Evolutionary conservation across 2,113 vertebrate species (phyloP).

Genomic region (Dicaeum eximium): DNA sequence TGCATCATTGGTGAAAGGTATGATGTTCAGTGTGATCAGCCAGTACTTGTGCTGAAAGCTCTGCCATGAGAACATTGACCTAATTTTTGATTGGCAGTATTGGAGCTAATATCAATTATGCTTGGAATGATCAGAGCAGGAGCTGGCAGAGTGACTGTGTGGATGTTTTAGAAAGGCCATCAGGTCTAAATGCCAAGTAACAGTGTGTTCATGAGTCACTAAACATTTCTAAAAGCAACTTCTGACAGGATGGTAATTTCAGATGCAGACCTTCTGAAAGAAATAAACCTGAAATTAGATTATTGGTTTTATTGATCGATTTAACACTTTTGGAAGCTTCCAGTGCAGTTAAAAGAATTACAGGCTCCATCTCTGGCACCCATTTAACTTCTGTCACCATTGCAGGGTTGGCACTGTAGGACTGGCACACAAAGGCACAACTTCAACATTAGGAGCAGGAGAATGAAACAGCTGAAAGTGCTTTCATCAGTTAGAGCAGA

Average conservation of each 20-base stretch:
- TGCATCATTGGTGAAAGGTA: neutral
- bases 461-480: neutral
- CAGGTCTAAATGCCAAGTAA: neutral
- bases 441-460: neutral
- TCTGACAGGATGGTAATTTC: neutral
- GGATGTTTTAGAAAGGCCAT: neutral
- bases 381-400: neutral
- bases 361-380: neutral
- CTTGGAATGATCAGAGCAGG: neutral
- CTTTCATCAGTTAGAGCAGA: neutral
- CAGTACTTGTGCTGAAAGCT: neutral
- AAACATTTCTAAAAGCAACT: neutral
- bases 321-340: neutral
- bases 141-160: neutral
- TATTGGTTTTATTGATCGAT: neutral
- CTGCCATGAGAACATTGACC: neutral
- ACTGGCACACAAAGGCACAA: neutral
- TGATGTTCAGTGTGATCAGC: accelerated
- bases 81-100: neutral
- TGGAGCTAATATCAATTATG: neutral
- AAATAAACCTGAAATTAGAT: neutral
- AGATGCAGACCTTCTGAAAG: neutral
- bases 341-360: neutral
- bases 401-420: neutral
- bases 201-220: accelerated